Evolutionary conservation across 2,797 vertebrate species (phyloP), one percentile per base, ranked within the genome.

Genomic region (Danio aesculapii): DNA sequence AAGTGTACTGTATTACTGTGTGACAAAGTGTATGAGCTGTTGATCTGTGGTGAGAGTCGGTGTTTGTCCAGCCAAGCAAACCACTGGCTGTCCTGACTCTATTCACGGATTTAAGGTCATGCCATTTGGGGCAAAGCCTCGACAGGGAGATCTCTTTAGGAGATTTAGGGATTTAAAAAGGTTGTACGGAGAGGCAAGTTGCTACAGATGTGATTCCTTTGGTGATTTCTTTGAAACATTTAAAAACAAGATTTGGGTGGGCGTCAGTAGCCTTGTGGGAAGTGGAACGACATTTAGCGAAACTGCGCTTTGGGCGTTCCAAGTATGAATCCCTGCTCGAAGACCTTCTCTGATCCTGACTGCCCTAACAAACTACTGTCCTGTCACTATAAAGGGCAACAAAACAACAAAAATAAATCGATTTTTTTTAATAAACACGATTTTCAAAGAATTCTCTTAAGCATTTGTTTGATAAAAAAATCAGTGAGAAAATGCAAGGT

Each of bases 101-200:
- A 10, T 41, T 75, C 19, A 41, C 57, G 41, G 73, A 58, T 75
- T 41, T 63, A 63, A 63, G 73, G 58, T 75, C 21, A 41, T 50
- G 73, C 14, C 73, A 63, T 75, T 75, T 63, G 73, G 62, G 8
- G 13, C 8, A 52, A 62, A 75, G 46, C 58, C 10, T 63, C 5
- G 47, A 50, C 59, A 49, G 59, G 58, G 44, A 30, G 46, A 13
- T 17, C 46, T 75, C 10, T 63, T 62, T 62, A 13, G 58, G 73
- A 63, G 58, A 44, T 79, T 71, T 71, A 61, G 41, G 16, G 46
- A 7, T 61, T 71, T 78, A 52, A 53, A 41, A 21, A 61, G 43
- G 30, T 21, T 41, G 49, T n/a, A 10, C 8, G 7, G 43, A 50
- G 46, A 49, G 41, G 16, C 58, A 73, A 68, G 63, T 53, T 58